Base-by-base conservation (phyloP, 2,113 vertebrate species). In the Protomyctophum bolini region DNA sequence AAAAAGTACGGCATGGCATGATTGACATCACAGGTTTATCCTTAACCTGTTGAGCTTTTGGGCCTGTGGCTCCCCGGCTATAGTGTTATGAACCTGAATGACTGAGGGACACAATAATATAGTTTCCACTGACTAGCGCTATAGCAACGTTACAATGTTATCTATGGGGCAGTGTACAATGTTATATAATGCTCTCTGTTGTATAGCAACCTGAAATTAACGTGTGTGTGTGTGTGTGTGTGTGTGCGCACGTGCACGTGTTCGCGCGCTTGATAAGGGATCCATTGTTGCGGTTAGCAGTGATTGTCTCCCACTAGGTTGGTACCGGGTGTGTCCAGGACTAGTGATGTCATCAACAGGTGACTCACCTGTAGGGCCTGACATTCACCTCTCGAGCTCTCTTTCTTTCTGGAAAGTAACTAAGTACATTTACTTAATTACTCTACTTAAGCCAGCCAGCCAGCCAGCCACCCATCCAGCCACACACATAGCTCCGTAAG, bases 271-370 rank as follows among this genome's bases (percentile, higher is more conserved):
- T 2, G 79, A 71, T 72, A 64, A 60, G n/a, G 6, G 10, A 6
- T 1, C 29, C 6, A 1, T 4, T 65, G 69, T 69, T 52, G 28
- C 29, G 4, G 58, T 21, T 64, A 14, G 28, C 62, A 64, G 45
- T 21, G 8, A 64, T 64, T 64, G 21, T 51, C 15, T 28, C 29
- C 51, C 29, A 41, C n/a, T 48, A n/a, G 48, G 0, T 10, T 28
- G 0, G 0, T 68, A 47, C 11, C 12, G 3, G 77, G 77, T 10
- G 77, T 4, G 71, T 56, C 1, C 3, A 0, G 11, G 0, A 28
- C 15, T 48, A 1, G 1, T 65, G 73, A 70, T 62, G 55, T 70
- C 61, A 76, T 51, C 21, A 21, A 6, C 28, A n/a, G 66, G 65
- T 66, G 65, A 66, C 65, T 66, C 65, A 56, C 55, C 59, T 64